These are phyloP conservation scores for Garrulus glandarius DNA, from an alignment of 2,797 vertebrate species.

Conservation along the genomic window DNA sequence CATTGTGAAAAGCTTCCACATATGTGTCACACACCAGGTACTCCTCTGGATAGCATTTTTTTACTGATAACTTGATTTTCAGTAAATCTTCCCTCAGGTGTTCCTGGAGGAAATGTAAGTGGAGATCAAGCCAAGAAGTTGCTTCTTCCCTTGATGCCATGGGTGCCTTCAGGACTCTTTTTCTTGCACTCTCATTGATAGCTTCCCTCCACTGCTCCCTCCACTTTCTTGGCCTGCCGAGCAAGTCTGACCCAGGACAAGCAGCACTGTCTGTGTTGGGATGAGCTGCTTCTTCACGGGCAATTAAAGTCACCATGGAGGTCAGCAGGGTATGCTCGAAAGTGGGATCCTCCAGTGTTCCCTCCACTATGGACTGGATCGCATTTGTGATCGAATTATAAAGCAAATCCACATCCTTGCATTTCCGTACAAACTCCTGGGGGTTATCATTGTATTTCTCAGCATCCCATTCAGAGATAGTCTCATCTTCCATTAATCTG, in stretches of 20 bases:
- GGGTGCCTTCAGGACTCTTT: slow-evolving; percentile 67
- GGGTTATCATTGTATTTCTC: slow-evolving; percentile 45
- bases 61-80: slow-evolving; percentile 78
- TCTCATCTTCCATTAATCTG: slow-evolving; percentile 75
- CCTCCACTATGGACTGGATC: slow-evolving; percentile 74
- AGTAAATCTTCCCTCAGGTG: slow-evolving; percentile 78
- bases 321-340: slow-evolving; percentile 70
- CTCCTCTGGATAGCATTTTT: slow-evolving; percentile 81
- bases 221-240: slow-evolving; percentile 77
- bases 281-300: slow-evolving; percentile 79
- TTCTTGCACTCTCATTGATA: slow-evolving; percentile 70
- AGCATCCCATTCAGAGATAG: slow-evolving; percentile 65
- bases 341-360: slow-evolving; percentile 72
- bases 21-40: slow-evolving; percentile 85
- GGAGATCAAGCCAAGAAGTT: slow-evolving; percentile 72
- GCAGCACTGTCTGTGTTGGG: background rate
- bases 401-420: slow-evolving; percentile 85
- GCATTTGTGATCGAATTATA: slow-evolving; percentile 73
- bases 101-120: slow-evolving; percentile 79
- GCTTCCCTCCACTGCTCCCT: slow-evolving; percentile 81
- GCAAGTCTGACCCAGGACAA: slow-evolving; percentile 36
- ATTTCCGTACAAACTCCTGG: slow-evolving; percentile 74
- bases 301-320: slow-evolving; percentile 77
- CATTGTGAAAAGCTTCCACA: slow-evolving; percentile 78
- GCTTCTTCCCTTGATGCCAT: slow-evolving; percentile 59